These are phyloP conservation scores for Bombyx mori DNA, from an alignment of 1,140 invertebrate genomes.

Conservation along the genomic window DNA sequence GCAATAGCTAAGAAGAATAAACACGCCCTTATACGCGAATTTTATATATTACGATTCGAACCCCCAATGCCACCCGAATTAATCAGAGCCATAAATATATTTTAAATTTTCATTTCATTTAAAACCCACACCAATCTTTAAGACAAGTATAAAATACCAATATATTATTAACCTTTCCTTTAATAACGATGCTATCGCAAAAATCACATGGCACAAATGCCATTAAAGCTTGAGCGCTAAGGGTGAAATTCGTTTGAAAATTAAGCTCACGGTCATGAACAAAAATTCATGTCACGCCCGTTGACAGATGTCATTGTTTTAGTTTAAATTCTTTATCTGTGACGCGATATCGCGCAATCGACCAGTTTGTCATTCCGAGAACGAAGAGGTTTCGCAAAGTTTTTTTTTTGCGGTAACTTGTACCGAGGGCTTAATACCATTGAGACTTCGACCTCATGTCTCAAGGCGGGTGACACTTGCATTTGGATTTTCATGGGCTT, in stretches of 20 bases:
- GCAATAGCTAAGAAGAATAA: no score
- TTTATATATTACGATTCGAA: no score
- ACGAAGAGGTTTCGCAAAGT: slow-evolving; percentile 3
- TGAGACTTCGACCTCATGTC: no score
- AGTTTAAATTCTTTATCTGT: slow-evolving; percentile 54
- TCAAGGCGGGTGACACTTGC: no score
- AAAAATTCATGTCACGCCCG: slow-evolving; percentile 41
- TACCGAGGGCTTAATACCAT: no score
- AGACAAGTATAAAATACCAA: no score
- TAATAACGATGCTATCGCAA: slow-evolving; percentile 5
- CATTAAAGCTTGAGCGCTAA: not conserved
- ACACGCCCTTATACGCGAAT: no score
- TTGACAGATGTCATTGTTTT: slow-evolving; percentile 57
- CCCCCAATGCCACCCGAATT: no score
- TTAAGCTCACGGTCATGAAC: not conserved
- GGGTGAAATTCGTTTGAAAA: not conserved
- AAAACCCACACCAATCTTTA: no score
- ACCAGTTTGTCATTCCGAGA: slow-evolving; percentile 2
- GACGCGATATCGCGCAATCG: slow-evolving; percentile 32
- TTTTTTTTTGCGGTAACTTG: no score
- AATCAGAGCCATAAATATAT: slow-evolving; percentile 15
- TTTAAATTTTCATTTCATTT: no score
- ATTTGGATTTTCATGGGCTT: no score
- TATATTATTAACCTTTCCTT: slow-evolving; percentile 4
- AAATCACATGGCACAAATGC: not conserved